A percentile compares a stretch with the other conserved stretches of the same genome.
These are phyloP conservation scores for Troides oblongomaculatus DNA, from an alignment of 2,888 invertebrate genomes.

Conservation along the genomic window DNA sequence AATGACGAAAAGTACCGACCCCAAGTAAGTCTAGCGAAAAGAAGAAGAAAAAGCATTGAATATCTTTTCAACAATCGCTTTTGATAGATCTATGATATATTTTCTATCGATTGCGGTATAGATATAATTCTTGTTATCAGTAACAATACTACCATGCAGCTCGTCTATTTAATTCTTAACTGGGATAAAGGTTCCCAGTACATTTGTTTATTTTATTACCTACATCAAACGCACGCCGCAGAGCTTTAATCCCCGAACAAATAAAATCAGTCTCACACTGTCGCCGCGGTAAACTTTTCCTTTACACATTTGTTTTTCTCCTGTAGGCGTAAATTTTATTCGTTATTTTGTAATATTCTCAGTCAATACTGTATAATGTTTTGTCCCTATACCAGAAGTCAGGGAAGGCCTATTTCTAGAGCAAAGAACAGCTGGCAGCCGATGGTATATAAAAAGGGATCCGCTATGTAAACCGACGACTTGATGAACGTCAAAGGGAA, in stretches of 20 bases:
- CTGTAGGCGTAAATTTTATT: not conserved
- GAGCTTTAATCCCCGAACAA: not conserved
- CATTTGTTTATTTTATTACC: slow-evolving; percentile 6
- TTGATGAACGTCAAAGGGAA: no score
- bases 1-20: no score
- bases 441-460: no score
- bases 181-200: not conserved
- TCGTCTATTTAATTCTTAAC: not conserved
- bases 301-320: not conserved
- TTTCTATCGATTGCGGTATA: not conserved
- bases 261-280: slow-evolving; percentile 5
- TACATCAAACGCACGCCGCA: slow-evolving; percentile 6
- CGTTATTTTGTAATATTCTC: not conserved
- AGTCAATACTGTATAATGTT: not conserved
- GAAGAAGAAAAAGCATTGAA: no score
- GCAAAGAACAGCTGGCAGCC: no score
- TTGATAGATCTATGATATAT: no score
- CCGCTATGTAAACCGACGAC: no score
- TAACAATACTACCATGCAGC: not conserved
- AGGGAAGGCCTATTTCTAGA: no score
- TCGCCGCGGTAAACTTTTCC: not conserved
- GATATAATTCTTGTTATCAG: not conserved
- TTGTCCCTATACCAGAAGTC: not conserved
- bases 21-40: no score
- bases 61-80: no score